These are phyloP conservation scores for Oophaga pumilio DNA, from an alignment of 2,113 vertebrate species.

Conservation along the genomic window DNA sequence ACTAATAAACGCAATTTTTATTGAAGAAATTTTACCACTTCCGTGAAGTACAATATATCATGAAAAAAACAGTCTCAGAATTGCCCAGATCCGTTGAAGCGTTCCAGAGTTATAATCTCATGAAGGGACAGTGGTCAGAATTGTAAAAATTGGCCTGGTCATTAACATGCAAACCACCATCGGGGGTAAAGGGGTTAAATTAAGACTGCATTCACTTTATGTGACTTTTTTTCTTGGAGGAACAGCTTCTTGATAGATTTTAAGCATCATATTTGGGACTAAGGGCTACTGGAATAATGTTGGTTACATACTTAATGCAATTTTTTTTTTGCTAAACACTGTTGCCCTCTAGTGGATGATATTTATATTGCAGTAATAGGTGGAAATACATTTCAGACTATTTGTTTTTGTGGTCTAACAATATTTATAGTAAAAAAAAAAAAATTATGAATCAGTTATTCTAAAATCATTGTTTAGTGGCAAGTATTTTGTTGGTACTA, in stretches of 20 bases:
- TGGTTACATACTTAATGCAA: neutral
- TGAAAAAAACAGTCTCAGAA: too few relatives aligned
- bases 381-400: neutral
- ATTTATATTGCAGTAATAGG: neutral
- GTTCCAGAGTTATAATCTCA: too few relatives aligned
- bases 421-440: neutral
- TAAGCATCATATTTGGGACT: neutral
- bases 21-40: too few relatives aligned
- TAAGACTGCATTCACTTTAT: neutral
- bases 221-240: neutral
- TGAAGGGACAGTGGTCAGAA: too few relatives aligned
- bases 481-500: neutral
- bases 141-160: too few relatives aligned
- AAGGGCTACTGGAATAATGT: neutral
- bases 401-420: neutral
- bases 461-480: neutral
- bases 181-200: too few relatives aligned
- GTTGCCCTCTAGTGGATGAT: constrained; percentile 37
- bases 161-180: too few relatives aligned
- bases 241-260: neutral
- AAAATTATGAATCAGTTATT: neutral
- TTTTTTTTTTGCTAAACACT: constrained; percentile 8
- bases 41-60: too few relatives aligned
- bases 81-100: too few relatives aligned
- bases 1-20: too few relatives aligned